Evolutionary conservation across 2,797 vertebrate species (phyloP), one percentile per base, ranked within the genome.

Genomic region (Sternarchorhynchus goeldii): DNA sequence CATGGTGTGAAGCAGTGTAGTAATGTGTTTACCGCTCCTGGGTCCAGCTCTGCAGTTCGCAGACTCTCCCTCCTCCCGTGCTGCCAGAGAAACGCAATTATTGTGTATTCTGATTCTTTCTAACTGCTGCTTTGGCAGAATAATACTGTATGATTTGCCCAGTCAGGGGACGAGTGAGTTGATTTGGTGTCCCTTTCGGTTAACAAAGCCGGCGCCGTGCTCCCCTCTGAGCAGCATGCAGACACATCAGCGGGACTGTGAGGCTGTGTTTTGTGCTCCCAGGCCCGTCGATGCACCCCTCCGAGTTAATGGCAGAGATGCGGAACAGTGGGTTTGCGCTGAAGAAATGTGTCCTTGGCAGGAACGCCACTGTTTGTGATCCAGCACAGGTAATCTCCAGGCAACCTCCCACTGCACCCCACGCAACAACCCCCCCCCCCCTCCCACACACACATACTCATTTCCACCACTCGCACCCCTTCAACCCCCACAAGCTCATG

Each of bases 261-360:
- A 97, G 91, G 94, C 95, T 95, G 93, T 95, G 94, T 95, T 97
- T 97, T 97, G 95, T 95, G 92, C 95, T 95, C 96, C 93, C 96
- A 99, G 97, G 96, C 93, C 97, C 96, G 92, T 98, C 97, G 87
- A 98, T 99, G 97, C 97, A 98, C 96, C 97, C 97, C 95, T 98
- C 96, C 59, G 97, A 98, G 96, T 96, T 99, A 96, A 99, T 98
- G 96, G 97, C 95, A 86, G 96, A 99, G 96, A 99, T 99, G 96
- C 95, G 97, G 93, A 99, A 98, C 96, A 98, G 97, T 94, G 97
- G 97, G 91, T 97, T 99, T 94, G 96, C 96, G 90, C 95, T 99
- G 93, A 99, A 99, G 94, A 96, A 96, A 95, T 97, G 96, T 94
- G 96, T 98, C 86, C 95, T 99, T 94, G 98, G 94, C 93, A 96